phyloP scores from a whole-genome alignment of 2,888 invertebrate species.

The Polietes domitor region DNA sequence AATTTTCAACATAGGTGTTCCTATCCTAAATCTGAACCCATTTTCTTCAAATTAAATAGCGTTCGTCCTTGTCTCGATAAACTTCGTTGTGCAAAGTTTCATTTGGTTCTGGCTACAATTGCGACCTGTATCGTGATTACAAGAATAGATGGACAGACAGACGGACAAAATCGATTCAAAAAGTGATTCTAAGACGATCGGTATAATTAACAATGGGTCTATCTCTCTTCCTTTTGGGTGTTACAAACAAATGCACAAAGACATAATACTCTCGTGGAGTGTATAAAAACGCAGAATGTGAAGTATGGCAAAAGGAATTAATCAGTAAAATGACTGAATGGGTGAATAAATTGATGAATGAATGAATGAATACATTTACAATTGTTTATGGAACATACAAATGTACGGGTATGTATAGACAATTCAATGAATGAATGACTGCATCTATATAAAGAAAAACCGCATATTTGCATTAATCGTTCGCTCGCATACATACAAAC shows the following conservation, averaged over 20 bases:
- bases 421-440: not conserved
- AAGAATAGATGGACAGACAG: too few relatives aligned
- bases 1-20: not conserved
- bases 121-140: too few relatives aligned
- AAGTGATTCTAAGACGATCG: too few relatives aligned
- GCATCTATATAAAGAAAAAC: not conserved
- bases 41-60: too few relatives aligned
- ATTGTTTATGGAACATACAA: not conserved
- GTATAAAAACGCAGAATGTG: not conserved
- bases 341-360: slow-evolving; percentile 29
- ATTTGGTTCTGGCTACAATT: too few relatives aligned
- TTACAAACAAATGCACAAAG: not conserved
- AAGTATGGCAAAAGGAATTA: slow-evolving; percentile 40
- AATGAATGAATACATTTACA: not conserved
- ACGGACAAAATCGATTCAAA: too few relatives aligned
- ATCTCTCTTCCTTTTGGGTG: too few relatives aligned
- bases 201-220: too few relatives aligned
- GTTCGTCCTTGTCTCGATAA: too few relatives aligned
- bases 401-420: not conserved
- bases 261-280: too few relatives aligned
- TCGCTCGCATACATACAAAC: not conserved
- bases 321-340: slow-evolving; percentile 41
- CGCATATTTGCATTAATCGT: slow-evolving; percentile 16
- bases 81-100: too few relatives aligned
- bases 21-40: too few relatives aligned